These are phyloP conservation scores for Rana temporaria DNA, from an alignment of 2,113 vertebrate species.

Conservation along the genomic window DNA sequence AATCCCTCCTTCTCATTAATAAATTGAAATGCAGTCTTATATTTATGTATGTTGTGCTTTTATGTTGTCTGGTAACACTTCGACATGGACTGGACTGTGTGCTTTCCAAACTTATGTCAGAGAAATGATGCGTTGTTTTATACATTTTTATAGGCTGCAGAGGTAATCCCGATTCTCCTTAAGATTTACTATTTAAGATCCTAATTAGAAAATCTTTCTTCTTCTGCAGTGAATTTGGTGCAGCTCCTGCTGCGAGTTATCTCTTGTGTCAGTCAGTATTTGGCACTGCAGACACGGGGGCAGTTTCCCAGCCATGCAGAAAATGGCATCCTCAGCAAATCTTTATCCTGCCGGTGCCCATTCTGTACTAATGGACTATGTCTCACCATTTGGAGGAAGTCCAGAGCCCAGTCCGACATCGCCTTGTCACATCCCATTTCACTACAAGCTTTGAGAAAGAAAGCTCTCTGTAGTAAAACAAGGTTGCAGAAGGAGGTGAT, in stretches of 20 bases:
- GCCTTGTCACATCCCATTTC: slow-evolving; percentile 47
- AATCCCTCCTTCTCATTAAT: too few species aligned
- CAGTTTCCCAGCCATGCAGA: slow-evolving; percentile 37
- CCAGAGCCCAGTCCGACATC: slow-evolving; percentile 39
- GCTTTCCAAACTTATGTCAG: neutral
- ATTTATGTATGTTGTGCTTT: too few species aligned
- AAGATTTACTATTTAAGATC: neutral
- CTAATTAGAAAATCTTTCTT: slow-evolving; percentile 3
- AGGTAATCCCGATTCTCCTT: neutral
- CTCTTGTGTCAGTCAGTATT: slow-evolving; percentile 46
- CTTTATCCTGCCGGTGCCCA: slow-evolving; percentile 44
- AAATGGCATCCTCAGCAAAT: slow-evolving; percentile 44
- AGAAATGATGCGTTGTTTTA: neutral
- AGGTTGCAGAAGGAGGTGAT: slow-evolving; percentile 16
- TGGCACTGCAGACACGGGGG: slow-evolving; percentile 33
- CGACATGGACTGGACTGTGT: too few species aligned
- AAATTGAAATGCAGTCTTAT: too few species aligned
- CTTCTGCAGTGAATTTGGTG: slow-evolving; percentile 12
- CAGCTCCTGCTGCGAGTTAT: slow-evolving; percentile 31
- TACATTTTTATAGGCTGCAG: neutral
- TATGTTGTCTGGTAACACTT: too few species aligned
- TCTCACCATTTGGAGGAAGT: slow-evolving; percentile 45
- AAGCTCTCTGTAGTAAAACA: slow-evolving; percentile 16
- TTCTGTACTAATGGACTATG: slow-evolving; percentile 46
- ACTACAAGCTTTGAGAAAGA: slow-evolving; percentile 24